Conservation (phyloP, 2,113 vertebrate species). For the Struthidea cinerea region DNA sequence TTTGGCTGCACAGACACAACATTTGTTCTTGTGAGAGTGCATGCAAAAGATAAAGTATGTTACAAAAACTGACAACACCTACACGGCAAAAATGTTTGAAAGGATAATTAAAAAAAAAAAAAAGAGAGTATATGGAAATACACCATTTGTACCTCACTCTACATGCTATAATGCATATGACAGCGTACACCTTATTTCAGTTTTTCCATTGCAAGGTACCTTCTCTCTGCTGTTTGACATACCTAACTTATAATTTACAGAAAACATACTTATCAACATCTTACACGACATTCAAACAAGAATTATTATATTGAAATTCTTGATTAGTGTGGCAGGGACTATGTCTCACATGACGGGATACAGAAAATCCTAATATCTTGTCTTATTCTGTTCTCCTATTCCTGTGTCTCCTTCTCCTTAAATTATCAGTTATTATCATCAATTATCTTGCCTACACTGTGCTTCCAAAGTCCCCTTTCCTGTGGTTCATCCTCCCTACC, state of each 20-base stretch:
- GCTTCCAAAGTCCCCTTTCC: not conserved
- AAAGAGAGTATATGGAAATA: not conserved
- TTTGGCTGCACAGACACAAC: not conserved
- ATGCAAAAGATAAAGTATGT: not conserved
- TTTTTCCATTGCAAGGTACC: not conserved
- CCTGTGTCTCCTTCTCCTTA: not conserved
- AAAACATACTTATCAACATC: not conserved
- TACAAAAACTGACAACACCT: not conserved
- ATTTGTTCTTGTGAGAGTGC: not conserved
- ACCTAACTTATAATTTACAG: not conserved
- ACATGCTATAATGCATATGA: not conserved
- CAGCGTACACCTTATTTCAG: not conserved
- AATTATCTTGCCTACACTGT: not conserved
- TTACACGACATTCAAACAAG: not conserved
- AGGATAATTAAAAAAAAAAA: not conserved
- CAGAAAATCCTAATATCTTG: not conserved
- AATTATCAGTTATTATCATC: not conserved
- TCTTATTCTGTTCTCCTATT: not conserved
- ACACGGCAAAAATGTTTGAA: not conserved
- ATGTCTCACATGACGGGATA: not conserved
- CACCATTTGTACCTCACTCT: not conserved
- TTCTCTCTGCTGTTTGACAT: not conserved
- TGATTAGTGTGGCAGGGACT: accelerated
- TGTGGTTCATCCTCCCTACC: not conserved
- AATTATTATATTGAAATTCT: not conserved